A percentile compares a stretch with the other conserved stretches of the same genome.
Evolutionary conservation across 2,797 vertebrate genomes (phyloP).

Genomic region (Poeciliopsis gracilis): DNA sequence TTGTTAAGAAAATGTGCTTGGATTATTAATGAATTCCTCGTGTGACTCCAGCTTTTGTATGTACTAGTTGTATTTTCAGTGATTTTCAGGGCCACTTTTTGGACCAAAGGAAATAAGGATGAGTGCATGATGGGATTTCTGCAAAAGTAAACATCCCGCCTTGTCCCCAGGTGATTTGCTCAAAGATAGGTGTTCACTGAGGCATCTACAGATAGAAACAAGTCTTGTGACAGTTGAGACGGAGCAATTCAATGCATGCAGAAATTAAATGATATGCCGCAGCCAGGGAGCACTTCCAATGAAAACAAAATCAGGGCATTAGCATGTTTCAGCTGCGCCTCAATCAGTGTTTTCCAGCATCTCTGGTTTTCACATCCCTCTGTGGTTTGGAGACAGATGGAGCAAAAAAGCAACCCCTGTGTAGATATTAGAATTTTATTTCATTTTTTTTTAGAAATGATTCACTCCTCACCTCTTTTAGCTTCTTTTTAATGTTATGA

Average conservation of each 20-base stretch:
- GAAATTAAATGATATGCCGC: constrained; percentile 79
- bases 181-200: constrained; percentile 68
- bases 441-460: constrained; percentile 56
- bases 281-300: constrained; percentile 71
- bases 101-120: constrained; percentile 69
- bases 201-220: constrained; percentile 69
- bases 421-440: constrained; percentile 55
- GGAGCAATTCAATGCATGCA: constrained; percentile 73
- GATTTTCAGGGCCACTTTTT: constrained; percentile 48
- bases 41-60: constrained; percentile 4
- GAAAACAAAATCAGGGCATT: constrained; percentile 79
- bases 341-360: constrained; percentile 71
- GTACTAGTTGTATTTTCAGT: constrained; percentile 45
- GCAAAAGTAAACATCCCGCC: constrained; percentile 71
- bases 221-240: constrained; percentile 77
- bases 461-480: constrained; percentile 19
- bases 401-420: constrained; percentile 54
- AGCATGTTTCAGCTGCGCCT: constrained; percentile 80
- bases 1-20: constrained; percentile 42
- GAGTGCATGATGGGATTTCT: constrained; percentile 72
- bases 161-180: constrained; percentile 70
- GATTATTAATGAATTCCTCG: constrained; percentile 22
- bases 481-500: constrained; percentile 61
- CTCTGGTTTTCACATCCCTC: constrained; percentile 72
- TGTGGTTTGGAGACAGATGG: constrained; percentile 59